Evolutionary conservation across 2,797 vertebrate genomes (phyloP).

Genomic region (Linurgus olivaceus): DNA sequence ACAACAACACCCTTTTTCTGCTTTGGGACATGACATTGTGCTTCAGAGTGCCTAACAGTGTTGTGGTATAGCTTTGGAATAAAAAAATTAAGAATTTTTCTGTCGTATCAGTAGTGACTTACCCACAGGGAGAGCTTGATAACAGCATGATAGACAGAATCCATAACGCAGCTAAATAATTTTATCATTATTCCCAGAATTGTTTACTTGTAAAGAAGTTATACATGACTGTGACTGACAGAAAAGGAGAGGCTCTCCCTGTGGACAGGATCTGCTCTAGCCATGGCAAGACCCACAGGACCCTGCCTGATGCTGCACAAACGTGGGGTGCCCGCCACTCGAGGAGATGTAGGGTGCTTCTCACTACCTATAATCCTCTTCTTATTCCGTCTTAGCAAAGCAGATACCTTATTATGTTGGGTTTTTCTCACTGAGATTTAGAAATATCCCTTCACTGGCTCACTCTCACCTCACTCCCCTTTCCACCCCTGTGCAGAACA

Average conservation of each 20-base stretch:
- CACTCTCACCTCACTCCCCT: not conserved
- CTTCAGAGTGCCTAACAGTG: not conserved
- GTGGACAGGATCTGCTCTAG: not conserved
- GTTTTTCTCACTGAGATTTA: not conserved
- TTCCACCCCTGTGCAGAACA: not conserved
- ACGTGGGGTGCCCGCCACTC: accelerated
- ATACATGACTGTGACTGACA: accelerated
- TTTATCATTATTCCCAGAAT: not conserved
- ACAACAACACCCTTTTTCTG: not conserved
- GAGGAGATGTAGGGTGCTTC: not conserved
- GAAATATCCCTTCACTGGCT: not conserved
- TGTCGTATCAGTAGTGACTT: not conserved
- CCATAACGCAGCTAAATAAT: not conserved
- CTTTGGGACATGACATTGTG: not conserved
- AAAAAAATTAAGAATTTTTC: not conserved
- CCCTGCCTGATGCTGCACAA: not conserved
- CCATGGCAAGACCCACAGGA: not conserved
- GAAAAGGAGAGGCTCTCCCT: not conserved
- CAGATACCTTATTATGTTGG: not conserved
- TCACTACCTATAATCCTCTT: not conserved
- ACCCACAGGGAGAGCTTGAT: not conserved
- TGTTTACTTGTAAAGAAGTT: not conserved
- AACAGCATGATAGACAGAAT: not conserved
- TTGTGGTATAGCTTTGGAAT: not conserved
- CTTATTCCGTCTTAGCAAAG: not conserved